phyloP scores from a whole-genome alignment of 2,113 vertebrate genomes.

The Phyllopteryx taeniolatus region DNA sequence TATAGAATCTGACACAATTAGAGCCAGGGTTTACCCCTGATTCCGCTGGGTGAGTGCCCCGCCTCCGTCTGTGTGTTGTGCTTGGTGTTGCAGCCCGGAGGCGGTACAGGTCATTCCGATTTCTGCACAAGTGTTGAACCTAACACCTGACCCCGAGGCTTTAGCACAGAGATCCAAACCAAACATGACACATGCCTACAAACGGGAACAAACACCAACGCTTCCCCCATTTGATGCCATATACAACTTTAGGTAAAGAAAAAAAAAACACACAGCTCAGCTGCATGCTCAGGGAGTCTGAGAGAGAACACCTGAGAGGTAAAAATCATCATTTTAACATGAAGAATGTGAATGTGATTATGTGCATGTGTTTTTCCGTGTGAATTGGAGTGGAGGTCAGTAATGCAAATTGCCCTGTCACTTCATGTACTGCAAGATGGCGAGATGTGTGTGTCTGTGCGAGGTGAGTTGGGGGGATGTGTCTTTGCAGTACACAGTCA shows the following conservation, averaged over 20 bases:
- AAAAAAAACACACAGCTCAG: conserved; percentile 15
- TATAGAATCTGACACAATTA: background rate
- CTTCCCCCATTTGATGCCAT: background rate
- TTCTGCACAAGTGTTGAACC: conserved; percentile 64
- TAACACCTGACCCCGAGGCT: conserved; percentile 70
- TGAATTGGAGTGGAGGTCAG: conserved; percentile 25
- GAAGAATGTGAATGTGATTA: conserved; percentile 24
- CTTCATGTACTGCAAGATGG: conserved; percentile 51
- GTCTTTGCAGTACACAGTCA: conserved; percentile 34
- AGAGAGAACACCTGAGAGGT: conserved; percentile 51
- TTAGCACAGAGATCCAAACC: conserved; percentile 45
- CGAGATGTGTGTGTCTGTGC: conserved; percentile 33
- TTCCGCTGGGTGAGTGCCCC: conserved; percentile 28
- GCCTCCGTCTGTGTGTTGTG: conserved; percentile 49
- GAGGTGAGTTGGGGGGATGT: conserved; percentile 42
- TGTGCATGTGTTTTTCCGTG: conserved; percentile 3
- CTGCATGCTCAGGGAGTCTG: conserved; percentile 49
- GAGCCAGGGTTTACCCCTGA: conserved; percentile 11
- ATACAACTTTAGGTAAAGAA: background rate
- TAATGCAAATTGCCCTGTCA: conserved; percentile 69
- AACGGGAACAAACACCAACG: conserved; percentile 49
- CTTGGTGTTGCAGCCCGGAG: conserved; percentile 41
- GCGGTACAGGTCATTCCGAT: conserved; percentile 59
- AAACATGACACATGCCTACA: conserved; percentile 56
- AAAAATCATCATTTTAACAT: conserved; percentile 35